Base-by-base conservation (phyloP, 2,888 invertebrate genomes). In the Biston betularia region DNA sequence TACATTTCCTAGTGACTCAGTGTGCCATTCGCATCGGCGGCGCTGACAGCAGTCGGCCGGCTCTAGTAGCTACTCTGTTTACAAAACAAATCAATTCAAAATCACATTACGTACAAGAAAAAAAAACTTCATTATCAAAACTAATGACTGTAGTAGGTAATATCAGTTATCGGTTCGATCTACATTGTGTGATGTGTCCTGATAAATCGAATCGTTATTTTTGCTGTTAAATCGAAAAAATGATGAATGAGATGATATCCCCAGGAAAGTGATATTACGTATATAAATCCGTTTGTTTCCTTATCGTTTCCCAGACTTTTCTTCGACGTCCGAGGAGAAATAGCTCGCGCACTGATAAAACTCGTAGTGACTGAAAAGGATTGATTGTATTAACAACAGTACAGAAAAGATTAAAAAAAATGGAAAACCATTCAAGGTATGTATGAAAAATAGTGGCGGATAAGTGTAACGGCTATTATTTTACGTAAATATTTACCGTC, bases 121-220 rank as follows among this genome's bases (percentile, higher is more conserved):
- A 69, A 63, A 56, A 49, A 61, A 61, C 62, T 65, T 66, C 49
- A 69, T 72, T 72, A 74, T 70, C 70, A 67, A 55, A 68, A 50
- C 63, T 67, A 73, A 75, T 64, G 56, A 69, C 70, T 70, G 65
- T 72, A 56, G 63, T 67, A 70, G 69, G 69, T 70, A 71, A 71
- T 70, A 68, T 70, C 63, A 55, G 57, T 40, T 72, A 76, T 75
- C 73, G 56, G n/a, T 57, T 52, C 61, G 46, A 73, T 72, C 68
- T 72, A 65, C 67, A 71, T 68, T 69, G 71, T 75, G 70, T 71
- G 70, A 68, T 72, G 68, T 66, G 55, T 70, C 35, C 45, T 72
- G 72, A 57, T 48, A 53, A 65, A 72, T 63, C 59, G 45, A 63
- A 50, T 64, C 63, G 65, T 63, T 65, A 59, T 63, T 65, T 67